These are phyloP conservation scores for Hypena proboscidalis DNA, from an alignment of 2,888 invertebrate species.

Conservation along the genomic window DNA sequence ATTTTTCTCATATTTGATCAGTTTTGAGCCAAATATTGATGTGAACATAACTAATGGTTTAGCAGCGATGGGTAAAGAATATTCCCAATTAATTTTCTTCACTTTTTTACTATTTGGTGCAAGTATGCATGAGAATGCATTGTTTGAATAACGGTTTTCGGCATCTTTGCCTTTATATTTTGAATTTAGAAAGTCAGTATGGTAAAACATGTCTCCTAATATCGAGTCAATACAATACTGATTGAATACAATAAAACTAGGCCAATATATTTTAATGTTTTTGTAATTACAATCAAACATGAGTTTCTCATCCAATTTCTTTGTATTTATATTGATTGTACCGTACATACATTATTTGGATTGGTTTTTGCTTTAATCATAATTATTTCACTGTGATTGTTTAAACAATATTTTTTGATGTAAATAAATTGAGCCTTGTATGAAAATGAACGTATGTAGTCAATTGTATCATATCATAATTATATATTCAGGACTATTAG, in stretches of 20 bases:
- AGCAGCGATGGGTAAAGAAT: constrained; percentile 48
- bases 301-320: constrained; percentile 1
- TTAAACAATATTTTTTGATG: background rate
- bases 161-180: constrained; percentile 8
- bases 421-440: background rate
- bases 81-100: constrained; percentile 16
- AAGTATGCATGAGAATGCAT: constrained; percentile 9
- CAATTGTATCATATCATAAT: too few species aligned
- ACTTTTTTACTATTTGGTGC: constrained; percentile 5
- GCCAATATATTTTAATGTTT: background rate
- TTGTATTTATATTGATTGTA: too few species aligned
- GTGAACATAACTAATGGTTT: constrained; percentile 55
- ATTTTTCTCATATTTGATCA: constrained; percentile 45
- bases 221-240: background rate
- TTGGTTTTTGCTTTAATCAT: background rate
- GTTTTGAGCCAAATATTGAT: constrained; percentile 54
- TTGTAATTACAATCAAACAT: constrained; percentile 4
- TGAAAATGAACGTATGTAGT: background rate
- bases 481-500: too few species aligned
- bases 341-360: background rate
- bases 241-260: background rate
- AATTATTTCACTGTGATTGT: too few species aligned
- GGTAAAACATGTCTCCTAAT: constrained; percentile 24
- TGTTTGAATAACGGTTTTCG: background rate
- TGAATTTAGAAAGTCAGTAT: constrained; percentile 22